Evolutionary conservation across 2,888 invertebrate species (phyloP).

Genomic region (Harpalus rufipes): DNA sequence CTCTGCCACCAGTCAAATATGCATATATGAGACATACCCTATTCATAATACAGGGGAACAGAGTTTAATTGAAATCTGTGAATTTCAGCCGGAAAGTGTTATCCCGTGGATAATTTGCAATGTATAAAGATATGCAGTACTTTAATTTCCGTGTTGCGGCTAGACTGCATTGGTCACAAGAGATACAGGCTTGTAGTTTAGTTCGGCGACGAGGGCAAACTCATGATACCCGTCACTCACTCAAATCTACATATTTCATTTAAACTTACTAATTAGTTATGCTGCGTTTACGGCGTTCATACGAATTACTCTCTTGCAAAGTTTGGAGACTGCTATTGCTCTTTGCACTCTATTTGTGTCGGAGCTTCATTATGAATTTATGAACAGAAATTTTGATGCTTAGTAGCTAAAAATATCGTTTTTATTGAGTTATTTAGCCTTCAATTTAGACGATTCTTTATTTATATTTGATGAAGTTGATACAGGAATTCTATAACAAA

Average conservation of each 20-base stretch:
- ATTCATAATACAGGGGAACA: neutral
- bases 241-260: slow-evolving; percentile 41
- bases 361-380: slow-evolving; percentile 4
- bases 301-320: slow-evolving; percentile 22
- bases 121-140: slow-evolving; percentile 1
- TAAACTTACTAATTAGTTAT: slow-evolving; percentile 45
- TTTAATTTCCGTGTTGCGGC: slow-evolving; percentile 10
- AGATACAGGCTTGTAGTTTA: neutral
- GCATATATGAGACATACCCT: neutral
- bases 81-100: neutral
- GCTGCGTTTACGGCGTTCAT: slow-evolving; percentile 30
- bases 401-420: neutral
- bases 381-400: neutral
- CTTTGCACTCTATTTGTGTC: slow-evolving; percentile 8
- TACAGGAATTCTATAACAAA: slow-evolving; percentile 20
- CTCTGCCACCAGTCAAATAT: neutral
- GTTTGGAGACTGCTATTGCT: slow-evolving; percentile 12
- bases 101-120: neutral
- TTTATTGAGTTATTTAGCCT: neutral
- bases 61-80: neutral
- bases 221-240: slow-evolving; percentile 20
- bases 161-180: neutral
- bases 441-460: neutral
- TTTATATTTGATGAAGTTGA: slow-evolving; percentile 26
- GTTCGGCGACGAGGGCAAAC: slow-evolving; percentile 23